phyloP scores from a whole-genome alignment of 2,888 invertebrate genomes.

The Aspidiotus destructor region DNA sequence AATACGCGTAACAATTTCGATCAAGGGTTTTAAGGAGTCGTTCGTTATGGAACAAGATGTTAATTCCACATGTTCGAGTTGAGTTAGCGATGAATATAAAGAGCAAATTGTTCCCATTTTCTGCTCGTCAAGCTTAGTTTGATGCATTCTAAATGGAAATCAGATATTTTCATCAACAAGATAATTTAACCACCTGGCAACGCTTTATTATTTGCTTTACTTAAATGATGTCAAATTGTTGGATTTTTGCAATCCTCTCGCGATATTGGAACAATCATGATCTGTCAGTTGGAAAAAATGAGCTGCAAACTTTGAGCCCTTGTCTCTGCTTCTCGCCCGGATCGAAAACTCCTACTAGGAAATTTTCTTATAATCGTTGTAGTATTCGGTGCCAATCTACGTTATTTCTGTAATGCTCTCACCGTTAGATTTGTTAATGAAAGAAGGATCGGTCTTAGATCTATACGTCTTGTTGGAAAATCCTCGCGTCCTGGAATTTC shows the following conservation, averaged over 20 bases:
- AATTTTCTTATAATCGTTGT: background rate
- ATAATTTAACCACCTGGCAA: background rate
- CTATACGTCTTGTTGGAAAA: conserved; percentile 11
- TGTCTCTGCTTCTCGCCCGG: conserved; percentile 14
- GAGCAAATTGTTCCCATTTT: background rate
- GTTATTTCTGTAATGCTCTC: background rate
- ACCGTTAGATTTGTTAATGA: conserved; percentile 22
- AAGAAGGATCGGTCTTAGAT: conserved; percentile 18
- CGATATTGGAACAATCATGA: conserved; percentile 18
- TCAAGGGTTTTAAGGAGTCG: conserved; percentile 7
- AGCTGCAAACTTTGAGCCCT: conserved; percentile 19
- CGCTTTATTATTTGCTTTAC: conserved; percentile 9
- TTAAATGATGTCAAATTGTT: conserved; percentile 14
- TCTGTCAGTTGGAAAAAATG: conserved; percentile 18
- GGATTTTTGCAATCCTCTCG: conserved; percentile 10
- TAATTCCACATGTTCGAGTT: conserved; percentile 13
- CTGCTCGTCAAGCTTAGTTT: background rate
- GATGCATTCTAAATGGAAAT: conserved; percentile 13
- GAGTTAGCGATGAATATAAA: background rate
- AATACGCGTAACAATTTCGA: conserved; percentile 3
- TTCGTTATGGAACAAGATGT: conserved; percentile 17
- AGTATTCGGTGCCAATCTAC: background rate
- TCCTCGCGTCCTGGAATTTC: conserved; percentile 11
- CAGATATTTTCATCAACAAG: too few species aligned
- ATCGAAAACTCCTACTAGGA: conserved; percentile 11